These are phyloP conservation scores for Ophioninae sp. DNA, from an alignment of 2,888 invertebrate species.

Conservation along the genomic window DNA sequence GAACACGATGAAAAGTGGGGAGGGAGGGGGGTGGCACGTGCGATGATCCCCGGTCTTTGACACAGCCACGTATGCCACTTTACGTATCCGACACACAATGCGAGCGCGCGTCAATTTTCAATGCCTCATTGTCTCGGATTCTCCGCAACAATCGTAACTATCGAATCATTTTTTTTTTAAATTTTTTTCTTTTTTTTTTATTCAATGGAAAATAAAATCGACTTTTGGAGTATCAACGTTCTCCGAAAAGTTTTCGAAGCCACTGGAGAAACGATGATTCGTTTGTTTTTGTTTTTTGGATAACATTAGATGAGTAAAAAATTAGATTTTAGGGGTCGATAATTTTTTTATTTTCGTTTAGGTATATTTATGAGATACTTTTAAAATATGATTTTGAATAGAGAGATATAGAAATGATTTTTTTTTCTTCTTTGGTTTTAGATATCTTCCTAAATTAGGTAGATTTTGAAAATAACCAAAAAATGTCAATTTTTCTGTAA, in stretches of 20 bases:
- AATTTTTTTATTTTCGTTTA: too few relatives aligned
- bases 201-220: background rate
- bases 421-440: background rate
- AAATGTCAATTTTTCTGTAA: too few relatives aligned
- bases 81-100: slow-evolving; percentile 7
- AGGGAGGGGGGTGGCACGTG: slow-evolving; percentile 13
- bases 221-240: background rate
- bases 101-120: background rate
- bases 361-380: too few relatives aligned
- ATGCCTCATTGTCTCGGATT: slow-evolving; percentile 23
- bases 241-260: background rate
- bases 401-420: background rate
- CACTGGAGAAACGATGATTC: too few relatives aligned
- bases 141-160: background rate
- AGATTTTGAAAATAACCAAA: too few relatives aligned
- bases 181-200: background rate
- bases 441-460: too few relatives aligned
- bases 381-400: too few relatives aligned
- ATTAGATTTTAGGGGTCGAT: too few relatives aligned
- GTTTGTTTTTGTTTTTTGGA: too few relatives aligned
- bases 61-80: slow-evolving; percentile 7
- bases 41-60: slow-evolving; percentile 12
- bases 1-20: background rate
- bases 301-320: too few relatives aligned
- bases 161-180: background rate